Evolutionary conservation across 1,140 invertebrate species (phyloP).

Genomic region (Heliconius nattereri): DNA sequence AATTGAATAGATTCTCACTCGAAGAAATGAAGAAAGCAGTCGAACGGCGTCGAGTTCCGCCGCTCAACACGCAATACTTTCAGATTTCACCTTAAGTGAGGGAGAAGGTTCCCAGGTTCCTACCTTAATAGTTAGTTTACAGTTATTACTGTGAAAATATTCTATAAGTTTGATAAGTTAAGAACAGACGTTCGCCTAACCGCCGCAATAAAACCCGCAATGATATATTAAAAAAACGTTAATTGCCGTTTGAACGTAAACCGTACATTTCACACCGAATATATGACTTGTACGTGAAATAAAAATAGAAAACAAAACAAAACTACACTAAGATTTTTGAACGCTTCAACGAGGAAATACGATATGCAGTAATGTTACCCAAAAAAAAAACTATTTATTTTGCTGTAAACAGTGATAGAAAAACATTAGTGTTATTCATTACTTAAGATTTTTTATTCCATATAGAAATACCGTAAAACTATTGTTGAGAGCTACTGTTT

Average conservation of each 20-base stretch:
- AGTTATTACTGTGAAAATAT: not conserved
- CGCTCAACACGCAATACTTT: too few relatives aligned
- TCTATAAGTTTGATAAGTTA: slow-evolving; percentile 19
- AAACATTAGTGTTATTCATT: not conserved
- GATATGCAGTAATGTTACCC: not conserved
- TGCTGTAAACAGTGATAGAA: not conserved
- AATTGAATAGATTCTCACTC: not conserved
- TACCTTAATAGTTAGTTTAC: not conserved
- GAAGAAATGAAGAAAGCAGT: too few relatives aligned
- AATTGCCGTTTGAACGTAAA: slow-evolving; percentile 68
- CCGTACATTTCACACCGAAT: slow-evolving; percentile 62
- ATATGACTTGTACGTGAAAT: slow-evolving; percentile 45
- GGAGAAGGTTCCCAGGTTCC: too few relatives aligned
- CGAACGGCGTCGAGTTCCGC: too few relatives aligned
- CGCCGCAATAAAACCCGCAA: slow-evolving; percentile 61
- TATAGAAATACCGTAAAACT: too few relatives aligned
- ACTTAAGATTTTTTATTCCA: too few relatives aligned
- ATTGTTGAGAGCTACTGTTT: too few relatives aligned
- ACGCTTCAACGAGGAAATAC: slow-evolving; percentile 10
- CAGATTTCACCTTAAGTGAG: too few relatives aligned
- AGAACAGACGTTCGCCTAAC: slow-evolving; percentile 45
- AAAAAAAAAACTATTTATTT: slow-evolving; percentile 3
- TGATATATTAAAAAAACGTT: slow-evolving; percentile 65
- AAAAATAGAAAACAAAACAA: slow-evolving; percentile 64
- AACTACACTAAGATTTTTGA: slow-evolving; percentile 27